Evolutionary conservation across 2,797 vertebrate species (phyloP).

Genomic region (Coregonus sp.): DNA sequence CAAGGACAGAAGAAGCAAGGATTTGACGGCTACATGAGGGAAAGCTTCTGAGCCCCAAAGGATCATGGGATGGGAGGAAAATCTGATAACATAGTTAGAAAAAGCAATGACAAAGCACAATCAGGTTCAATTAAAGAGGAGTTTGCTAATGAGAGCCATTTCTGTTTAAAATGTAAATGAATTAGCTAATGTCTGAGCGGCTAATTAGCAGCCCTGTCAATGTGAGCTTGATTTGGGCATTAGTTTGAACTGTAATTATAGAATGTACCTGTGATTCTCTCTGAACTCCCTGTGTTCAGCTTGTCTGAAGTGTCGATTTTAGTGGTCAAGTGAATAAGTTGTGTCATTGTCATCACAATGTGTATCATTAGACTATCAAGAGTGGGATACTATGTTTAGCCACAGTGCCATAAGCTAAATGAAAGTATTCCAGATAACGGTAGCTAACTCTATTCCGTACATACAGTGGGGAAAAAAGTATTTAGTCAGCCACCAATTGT

Average conservation of each 20-base stretch:
- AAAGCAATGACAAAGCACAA: conserved; percentile 6
- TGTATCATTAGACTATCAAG: not conserved
- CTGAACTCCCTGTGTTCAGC: too few relatives aligned
- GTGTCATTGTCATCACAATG: not conserved
- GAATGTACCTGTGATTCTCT: not conserved
- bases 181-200: conserved; percentile 7
- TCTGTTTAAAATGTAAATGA: conserved; percentile 8
- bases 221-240: not conserved
- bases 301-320: not conserved
- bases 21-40: not conserved
- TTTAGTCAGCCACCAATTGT: too few relatives aligned
- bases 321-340: not conserved
- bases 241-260: not conserved
- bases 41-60: too few relatives aligned
- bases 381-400: not conserved
- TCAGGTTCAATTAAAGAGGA: conserved; percentile 18
- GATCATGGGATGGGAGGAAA: not conserved
- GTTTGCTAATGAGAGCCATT: conserved; percentile 5
- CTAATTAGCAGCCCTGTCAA: not conserved
- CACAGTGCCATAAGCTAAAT: not conserved
- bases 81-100: not conserved
- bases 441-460: too few relatives aligned
- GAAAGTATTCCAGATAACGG: too few relatives aligned
- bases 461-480: too few relatives aligned
- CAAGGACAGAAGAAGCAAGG: not conserved